Conservation (phyloP, 2,797 vertebrate genomes). For the Tangara arthus region DNA sequence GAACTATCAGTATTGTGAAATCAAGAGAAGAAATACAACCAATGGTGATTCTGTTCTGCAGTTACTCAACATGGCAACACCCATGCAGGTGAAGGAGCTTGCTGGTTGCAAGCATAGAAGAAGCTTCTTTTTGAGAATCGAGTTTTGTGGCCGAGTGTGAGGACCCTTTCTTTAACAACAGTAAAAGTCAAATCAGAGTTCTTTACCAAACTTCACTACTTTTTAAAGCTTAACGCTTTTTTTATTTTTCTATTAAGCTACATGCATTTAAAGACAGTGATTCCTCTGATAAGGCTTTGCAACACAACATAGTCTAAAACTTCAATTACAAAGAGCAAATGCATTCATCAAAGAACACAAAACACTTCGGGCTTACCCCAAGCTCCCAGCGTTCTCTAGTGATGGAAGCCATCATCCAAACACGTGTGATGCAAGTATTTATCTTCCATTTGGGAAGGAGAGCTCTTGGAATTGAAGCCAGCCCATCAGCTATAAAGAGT, state of each 20-base stretch:
- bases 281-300: background rate
- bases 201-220: background rate
- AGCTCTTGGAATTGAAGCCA: background rate
- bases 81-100: background rate
- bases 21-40: background rate
- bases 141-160: background rate
- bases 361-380: background rate
- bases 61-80: accelerated
- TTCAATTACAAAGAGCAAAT: background rate
- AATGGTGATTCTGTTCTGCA: background rate
- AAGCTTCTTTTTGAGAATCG: background rate
- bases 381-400: background rate
- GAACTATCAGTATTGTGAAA: background rate
- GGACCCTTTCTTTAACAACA: background rate
- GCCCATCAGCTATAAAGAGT: accelerated
- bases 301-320: background rate
- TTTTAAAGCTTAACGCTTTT: background rate
- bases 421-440: accelerated
- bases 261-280: accelerated
- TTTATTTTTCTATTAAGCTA: background rate
- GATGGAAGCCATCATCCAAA: accelerated
- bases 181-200: background rate
- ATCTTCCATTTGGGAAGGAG: accelerated
- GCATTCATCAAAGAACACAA: background rate
- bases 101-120: background rate